phyloP scores from a whole-genome alignment of 2,888 invertebrate species.

The Hirudinaria manillensis region DNA sequence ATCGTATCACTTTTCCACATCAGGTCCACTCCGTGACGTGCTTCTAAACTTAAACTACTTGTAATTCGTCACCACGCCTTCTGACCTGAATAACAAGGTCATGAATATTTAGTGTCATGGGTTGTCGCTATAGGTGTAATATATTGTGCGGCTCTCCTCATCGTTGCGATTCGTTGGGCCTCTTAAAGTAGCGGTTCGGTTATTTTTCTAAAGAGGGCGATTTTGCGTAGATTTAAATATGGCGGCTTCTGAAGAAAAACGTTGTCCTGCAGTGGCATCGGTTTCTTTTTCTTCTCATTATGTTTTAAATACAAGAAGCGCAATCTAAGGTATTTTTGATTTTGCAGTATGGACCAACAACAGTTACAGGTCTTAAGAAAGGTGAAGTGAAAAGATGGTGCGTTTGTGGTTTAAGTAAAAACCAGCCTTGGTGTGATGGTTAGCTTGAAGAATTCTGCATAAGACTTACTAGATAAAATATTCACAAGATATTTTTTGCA shows the following conservation, averaged over 20 bases:
- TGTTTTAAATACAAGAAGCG: not conserved
- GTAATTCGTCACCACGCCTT: too few relatives aligned
- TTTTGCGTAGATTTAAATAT: not conserved
- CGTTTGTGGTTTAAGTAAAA: conserved; percentile 50
- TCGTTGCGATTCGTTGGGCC: too few relatives aligned
- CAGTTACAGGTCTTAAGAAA: conserved; percentile 41
- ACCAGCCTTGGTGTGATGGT: conserved; percentile 53
- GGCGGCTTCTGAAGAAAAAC: conserved; percentile 2
- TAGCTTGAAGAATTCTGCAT: conserved; percentile 26
- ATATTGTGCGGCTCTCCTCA: too few relatives aligned
- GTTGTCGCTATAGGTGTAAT: too few relatives aligned
- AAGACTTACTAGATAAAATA: not conserved
- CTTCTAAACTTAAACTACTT: too few relatives aligned
- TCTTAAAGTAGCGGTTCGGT: too few relatives aligned
- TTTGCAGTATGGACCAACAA: conserved; percentile 45
- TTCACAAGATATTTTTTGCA: conserved; percentile 33
- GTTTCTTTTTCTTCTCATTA: not conserved
- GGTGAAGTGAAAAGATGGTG: conserved; percentile 48
- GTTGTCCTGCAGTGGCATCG: conserved; percentile 24
- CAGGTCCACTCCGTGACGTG: too few relatives aligned
- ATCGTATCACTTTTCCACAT: too few relatives aligned
- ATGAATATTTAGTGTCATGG: too few relatives aligned
- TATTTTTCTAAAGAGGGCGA: too few relatives aligned
- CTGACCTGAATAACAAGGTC: too few relatives aligned
- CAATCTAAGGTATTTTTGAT: not conserved